A percentile compares a stretch with the other conserved stretches of the same genome.
Evolutionary conservation across 1,140 invertebrate species (phyloP).

Genomic region (Campoletis sonorensis): DNA sequence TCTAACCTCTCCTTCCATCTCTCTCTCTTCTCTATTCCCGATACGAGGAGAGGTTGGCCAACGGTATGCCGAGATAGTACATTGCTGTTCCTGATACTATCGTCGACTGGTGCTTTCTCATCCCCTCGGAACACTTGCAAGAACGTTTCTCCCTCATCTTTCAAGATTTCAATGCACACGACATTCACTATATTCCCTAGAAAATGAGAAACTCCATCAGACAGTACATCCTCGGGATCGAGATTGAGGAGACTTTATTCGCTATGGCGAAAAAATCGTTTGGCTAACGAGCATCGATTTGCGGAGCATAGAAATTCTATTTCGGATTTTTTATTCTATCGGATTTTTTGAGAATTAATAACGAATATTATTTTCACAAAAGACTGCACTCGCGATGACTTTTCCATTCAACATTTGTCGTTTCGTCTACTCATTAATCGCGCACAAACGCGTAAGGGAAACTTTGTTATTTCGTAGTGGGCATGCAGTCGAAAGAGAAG

Average conservation of each 20-base stretch:
- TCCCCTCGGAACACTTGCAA: conserved; percentile 9
- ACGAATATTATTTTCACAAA: not conserved
- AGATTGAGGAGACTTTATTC: not conserved
- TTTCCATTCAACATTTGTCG: not conserved
- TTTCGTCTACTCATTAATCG: not conserved
- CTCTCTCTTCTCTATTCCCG: conserved; percentile 38
- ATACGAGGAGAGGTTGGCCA: conserved; percentile 41
- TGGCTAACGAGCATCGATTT: not conserved
- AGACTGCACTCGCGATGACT: not conserved
- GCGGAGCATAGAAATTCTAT: not conserved
- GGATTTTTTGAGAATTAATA: not conserved
- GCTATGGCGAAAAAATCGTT: not conserved
- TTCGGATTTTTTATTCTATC: too few species aligned
- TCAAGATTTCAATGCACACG: not conserved
- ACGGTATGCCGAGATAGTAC: conserved; percentile 56
- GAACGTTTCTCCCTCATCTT: not conserved
- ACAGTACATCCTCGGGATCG: not conserved
- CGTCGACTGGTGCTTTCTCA: conserved; percentile 35
- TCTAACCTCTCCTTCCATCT: conserved; percentile 55
- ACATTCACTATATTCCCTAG: conserved; percentile 10
- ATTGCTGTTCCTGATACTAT: conserved; percentile 54
- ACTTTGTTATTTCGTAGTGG: conserved; percentile 31
- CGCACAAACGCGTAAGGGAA: not conserved
- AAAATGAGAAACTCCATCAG: conserved; percentile 16
- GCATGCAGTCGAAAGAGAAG: not conserved